Evolutionary conservation across 1,140 invertebrate genomes (phyloP).

Genomic region (Cephus cinctus): DNA sequence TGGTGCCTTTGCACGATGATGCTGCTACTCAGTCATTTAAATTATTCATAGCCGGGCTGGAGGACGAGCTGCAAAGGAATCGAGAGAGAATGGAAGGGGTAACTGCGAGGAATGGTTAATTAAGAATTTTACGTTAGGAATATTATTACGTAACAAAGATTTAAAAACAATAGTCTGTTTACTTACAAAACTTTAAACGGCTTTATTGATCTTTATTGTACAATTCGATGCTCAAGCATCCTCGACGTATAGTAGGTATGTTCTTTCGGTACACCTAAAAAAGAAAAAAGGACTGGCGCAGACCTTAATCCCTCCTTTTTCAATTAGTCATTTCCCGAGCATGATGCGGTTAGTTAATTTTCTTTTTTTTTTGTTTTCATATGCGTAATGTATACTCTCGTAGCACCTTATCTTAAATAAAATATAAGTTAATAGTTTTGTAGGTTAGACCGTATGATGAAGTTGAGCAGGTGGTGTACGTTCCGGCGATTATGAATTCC

Average conservation of each 20-base stretch:
- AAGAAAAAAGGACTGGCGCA: constrained; percentile 5
- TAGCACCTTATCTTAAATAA: constrained; percentile 16
- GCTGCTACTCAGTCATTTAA: too few relatives aligned
- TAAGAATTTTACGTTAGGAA: too few relatives aligned
- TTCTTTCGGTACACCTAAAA: too few relatives aligned
- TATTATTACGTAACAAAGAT: too few relatives aligned
- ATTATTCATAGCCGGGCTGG: too few relatives aligned
- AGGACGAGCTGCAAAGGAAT: too few relatives aligned
- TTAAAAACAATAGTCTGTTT: too few relatives aligned
- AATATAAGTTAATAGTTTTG: constrained; percentile 2
- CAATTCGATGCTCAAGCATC: constrained; percentile 2
- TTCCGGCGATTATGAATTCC: not conserved
- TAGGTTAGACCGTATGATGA: not conserved
- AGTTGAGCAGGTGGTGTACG: constrained; percentile 1
- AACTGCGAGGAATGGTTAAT: too few relatives aligned
- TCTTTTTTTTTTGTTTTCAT: too few relatives aligned
- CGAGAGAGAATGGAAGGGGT: too few relatives aligned
- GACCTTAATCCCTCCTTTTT: not conserved
- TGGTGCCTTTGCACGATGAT: too few relatives aligned
- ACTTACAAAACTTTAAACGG: constrained; percentile 11
- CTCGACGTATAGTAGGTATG: too few relatives aligned
- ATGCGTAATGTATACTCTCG: not conserved
- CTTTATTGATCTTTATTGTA: constrained; percentile 11
- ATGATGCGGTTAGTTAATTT: constrained; percentile 2
- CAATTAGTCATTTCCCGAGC: constrained; percentile 2